A percentile compares a stretch with the other conserved stretches of the same genome.
These are phyloP conservation scores for Peromyscus maniculatus DNA, from an alignment of 2,113 vertebrate species.

Conservation along the genomic window DNA sequence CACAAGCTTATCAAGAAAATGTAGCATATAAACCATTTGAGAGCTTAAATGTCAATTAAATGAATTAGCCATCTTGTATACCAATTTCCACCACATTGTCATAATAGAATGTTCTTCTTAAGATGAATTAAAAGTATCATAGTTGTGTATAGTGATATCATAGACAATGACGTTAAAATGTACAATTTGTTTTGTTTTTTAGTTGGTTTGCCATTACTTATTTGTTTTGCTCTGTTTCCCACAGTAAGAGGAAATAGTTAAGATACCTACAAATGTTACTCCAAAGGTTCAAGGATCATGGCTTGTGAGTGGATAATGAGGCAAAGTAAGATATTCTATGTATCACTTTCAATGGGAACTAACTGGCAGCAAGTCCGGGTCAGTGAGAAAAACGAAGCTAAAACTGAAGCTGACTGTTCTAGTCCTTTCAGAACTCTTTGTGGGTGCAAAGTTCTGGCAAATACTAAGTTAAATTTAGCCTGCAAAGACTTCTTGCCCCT, in stretches of 20 bases:
- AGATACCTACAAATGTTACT: not conserved
- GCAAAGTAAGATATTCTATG: not conserved
- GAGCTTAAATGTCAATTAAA: not conserved
- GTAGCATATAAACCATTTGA: not conserved
- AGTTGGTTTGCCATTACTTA: not conserved
- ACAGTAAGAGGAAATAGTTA: not conserved
- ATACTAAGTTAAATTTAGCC: constrained; percentile 72
- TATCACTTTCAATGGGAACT: constrained; percentile 5
- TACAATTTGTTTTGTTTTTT: not conserved
- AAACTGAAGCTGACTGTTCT: not conserved
- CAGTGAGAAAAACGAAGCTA: not conserved
- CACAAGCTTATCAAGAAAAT: not conserved
- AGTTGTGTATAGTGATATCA: not conserved
- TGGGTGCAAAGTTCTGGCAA: constrained; percentile 3
- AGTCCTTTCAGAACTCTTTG: not conserved
- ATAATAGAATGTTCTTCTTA: not conserved
- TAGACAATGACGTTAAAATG: not conserved
- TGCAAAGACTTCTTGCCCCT: constrained; percentile 70
- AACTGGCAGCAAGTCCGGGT: not conserved
- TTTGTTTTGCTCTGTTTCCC: not conserved
- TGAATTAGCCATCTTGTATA: not conserved
- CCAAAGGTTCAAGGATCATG: not conserved
- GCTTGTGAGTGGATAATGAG: constrained; percentile 4
- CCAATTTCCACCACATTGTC: not conserved
- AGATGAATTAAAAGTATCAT: not conserved